Base-by-base conservation (phyloP, 2,113 vertebrate genomes). In the Corythoichthys intestinalis region DNA sequence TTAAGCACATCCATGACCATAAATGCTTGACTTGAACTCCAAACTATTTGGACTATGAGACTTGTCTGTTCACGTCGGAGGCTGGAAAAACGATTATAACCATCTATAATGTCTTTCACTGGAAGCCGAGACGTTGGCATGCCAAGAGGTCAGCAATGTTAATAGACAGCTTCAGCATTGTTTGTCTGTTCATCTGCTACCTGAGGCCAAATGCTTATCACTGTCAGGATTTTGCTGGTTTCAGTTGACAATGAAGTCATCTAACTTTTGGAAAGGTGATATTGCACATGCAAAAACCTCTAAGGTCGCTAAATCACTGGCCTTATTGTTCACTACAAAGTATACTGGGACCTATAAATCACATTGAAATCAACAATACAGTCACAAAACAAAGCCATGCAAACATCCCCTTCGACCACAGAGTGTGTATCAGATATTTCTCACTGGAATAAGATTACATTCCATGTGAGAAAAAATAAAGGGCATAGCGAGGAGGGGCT, bases 201-300 rank as follows among this genome's bases (percentile, higher is more conserved):
- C 83, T 82, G 84, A 76, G 82, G 83, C 76, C 15, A 73, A 74
- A 78, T 70, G 62, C 47, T 77, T 66, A 49, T 67, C 71, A 9
- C 67, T 74, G 73, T 69, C 50, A 60, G 74, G 70, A 70, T 65
- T 78, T 70, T 34, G 52, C 47, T 17, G 61, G 80, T 82, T 83
- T 86, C 85, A 70, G 80, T 80, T 82, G 73, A 83, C 77, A 72
- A 81, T 85, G 85, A 85, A 77, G 81, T 87, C 85, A 82, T 74
- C 77, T 37, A 3, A 61, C 66, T 64, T 68, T n/a, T 64, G 63
- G 82, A 86, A 87, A 88, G 64, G 59, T 48, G 73, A 86, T 78
- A 83, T 69, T 63, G 65, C 63, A 72, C 63, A 72, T 28, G 38
- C 54, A 76, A 70, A 58, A 53, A 62, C 52, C 56, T 75, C 44